These are phyloP conservation scores for Babylonia areolata DNA, from an alignment of 1,140 invertebrate species.

Conservation along the genomic window DNA sequence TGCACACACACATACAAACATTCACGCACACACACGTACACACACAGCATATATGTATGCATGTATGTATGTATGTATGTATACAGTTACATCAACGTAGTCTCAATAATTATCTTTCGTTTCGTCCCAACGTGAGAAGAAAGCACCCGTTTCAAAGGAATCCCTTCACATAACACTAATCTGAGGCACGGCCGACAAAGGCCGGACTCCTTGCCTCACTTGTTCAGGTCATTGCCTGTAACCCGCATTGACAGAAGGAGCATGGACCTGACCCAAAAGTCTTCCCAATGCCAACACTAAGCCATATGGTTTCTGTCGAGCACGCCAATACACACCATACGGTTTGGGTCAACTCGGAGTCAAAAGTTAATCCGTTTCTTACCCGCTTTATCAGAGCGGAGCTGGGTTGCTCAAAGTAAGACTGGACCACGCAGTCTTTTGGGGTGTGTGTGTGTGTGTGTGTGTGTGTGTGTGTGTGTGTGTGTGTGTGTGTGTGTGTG, in stretches of 20 bases:
- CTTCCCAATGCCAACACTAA: neutral
- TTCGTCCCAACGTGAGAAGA: too few relatives aligned
- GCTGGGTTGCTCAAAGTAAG: too few relatives aligned
- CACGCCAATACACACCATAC: neutral
- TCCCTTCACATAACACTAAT: too few relatives aligned
- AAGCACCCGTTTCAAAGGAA: too few relatives aligned
- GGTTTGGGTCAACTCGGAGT: neutral
- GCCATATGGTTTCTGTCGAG: neutral
- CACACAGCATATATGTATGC: too few relatives aligned
- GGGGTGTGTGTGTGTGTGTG: neutral
- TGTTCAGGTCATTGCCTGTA: neutral
- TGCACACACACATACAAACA: too few relatives aligned
- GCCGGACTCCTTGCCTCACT: neutral
- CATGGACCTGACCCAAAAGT: neutral
- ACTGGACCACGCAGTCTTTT: neutral
- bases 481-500: too few relatives aligned
- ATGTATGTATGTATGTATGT: neutral
- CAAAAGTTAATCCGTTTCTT: neutral
- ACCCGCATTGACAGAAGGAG: neutral
- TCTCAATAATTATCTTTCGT: too few relatives aligned
- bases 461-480: neutral
- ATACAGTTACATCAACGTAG: too few relatives aligned
- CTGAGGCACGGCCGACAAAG: too few relatives aligned
- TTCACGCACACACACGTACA: too few relatives aligned
- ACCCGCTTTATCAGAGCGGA: neutral